These are phyloP conservation scores for Hydrolagus affinis DNA, from an alignment of 2,113 vertebrate genomes.

Conservation along the genomic window DNA sequence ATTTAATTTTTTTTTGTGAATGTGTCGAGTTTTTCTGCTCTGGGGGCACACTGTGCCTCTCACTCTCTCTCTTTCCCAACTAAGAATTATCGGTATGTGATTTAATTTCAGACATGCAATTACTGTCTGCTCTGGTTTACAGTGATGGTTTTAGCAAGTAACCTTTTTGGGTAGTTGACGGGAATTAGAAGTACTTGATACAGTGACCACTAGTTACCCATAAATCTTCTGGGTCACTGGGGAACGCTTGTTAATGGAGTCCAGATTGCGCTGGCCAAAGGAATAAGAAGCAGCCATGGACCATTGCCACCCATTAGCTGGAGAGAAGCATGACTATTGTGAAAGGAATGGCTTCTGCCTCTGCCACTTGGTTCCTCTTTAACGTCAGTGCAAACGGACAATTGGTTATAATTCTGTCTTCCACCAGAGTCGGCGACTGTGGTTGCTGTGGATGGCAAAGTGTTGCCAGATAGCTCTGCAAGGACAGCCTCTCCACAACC, in stretches of 20 bases:
- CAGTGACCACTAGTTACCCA: neutral
- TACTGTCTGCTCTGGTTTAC: neutral
- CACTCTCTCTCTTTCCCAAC: neutral
- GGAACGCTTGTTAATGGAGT: neutral
- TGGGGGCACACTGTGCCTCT: neutral
- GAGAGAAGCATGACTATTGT: neutral
- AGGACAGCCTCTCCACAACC: slow-evolving; percentile 22
- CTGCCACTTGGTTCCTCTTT: slow-evolving; percentile 21
- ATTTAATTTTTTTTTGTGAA: neutral
- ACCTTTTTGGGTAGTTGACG: neutral
- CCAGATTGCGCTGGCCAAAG: neutral
- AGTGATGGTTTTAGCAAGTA: neutral
- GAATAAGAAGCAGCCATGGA: neutral
- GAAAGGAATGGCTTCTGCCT: slow-evolving; percentile 8
- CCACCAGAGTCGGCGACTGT: slow-evolving; percentile 15
- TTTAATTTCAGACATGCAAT: neutral
- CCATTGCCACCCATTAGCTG: neutral
- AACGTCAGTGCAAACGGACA: slow-evolving; percentile 23
- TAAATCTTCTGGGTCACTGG: neutral
- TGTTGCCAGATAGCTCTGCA: neutral
- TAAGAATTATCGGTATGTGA: neutral
- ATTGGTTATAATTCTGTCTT: slow-evolving; percentile 30
- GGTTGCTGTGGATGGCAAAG: slow-evolving; percentile 23
- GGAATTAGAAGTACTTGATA: neutral
- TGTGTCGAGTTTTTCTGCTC: neutral